phyloP scores from a whole-genome alignment of 2,797 vertebrate genomes.

The Carapus acus region DNA sequence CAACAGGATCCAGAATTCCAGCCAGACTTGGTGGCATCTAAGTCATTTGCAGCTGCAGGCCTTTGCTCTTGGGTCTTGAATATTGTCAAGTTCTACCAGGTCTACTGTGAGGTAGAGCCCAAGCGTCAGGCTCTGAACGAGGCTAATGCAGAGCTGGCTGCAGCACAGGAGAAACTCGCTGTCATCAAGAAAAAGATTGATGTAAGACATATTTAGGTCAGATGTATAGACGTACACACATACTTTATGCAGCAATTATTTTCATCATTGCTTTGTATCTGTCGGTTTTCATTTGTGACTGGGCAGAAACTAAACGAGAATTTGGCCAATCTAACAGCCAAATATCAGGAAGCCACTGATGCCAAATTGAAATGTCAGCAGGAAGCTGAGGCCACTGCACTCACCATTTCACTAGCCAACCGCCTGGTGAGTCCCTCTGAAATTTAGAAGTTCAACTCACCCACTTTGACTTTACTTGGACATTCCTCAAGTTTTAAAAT shows the following conservation, averaged over 20 bases:
- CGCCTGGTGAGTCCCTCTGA: constrained; percentile 94
- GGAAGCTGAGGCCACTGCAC: constrained; percentile 83
- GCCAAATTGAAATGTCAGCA: constrained; percentile 92
- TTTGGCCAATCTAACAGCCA: constrained; percentile 83
- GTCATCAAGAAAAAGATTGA: constrained; percentile 84
- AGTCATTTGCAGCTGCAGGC: constrained; percentile 83
- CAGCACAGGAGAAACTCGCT: constrained; percentile 87
- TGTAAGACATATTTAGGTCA: constrained; percentile 66
- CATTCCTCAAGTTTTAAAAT: no score
- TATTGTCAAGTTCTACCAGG: constrained; percentile 82
- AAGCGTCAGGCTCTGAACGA: constrained; percentile 85
- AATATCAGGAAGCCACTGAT: constrained; percentile 89
- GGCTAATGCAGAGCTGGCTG: constrained; percentile 81
- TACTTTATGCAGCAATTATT: background rate
- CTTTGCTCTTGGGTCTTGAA: constrained; percentile 98
- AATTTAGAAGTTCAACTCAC: no score
- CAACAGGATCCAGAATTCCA: constrained; percentile 80
- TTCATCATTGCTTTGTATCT: background rate
- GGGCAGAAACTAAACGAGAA: constrained; percentile 87
- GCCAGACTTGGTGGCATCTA: constrained; percentile 82
- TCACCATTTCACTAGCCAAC: constrained; percentile 89
- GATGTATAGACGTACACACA: no score
- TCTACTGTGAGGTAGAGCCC: constrained; percentile 91
- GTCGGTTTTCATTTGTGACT: constrained; percentile 11
- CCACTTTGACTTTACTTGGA: no score